Evolutionary conservation across 2,113 vertebrate species (phyloP), one percentile per base, ranked within the genome.

Genomic region (Steatornis caripensis): DNA sequence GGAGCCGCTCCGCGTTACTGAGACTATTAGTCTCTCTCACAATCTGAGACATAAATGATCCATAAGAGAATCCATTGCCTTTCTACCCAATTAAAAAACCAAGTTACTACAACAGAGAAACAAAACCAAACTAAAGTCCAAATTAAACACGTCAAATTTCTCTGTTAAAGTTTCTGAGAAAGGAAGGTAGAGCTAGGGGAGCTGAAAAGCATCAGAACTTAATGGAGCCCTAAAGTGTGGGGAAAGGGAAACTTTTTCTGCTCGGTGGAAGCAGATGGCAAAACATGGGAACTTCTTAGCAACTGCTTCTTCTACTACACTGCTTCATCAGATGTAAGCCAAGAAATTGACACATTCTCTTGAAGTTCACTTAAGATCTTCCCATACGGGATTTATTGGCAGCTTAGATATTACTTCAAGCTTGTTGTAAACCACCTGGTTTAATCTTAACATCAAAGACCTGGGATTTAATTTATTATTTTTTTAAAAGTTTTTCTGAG

Each of bases 361-460:
- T 72, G 65, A 93, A 95, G 77, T 68, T 95, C 84, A 71, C 66
- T 69, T 78, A 84, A 94, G 89, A 94, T 69, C 84, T 89, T 87
- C 75, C 91, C 91, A 89, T 82, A 27, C 3, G 5, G 87, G 84
- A 89, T 91, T 91, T 94, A 91, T 75, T 89, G 84, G 87, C 94
- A 95, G 94, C 77, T 85, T 82, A 53, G 74, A 64, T 83, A 91
- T 89, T 91, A 91, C 81, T 93, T 62, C 36, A 12, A 87, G 81
- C 48, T 69, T 69, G 39, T 85, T 96, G 84, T 79, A 91, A 96
- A 93, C 77, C 94, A 93, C 84, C 91, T 96, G 91, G 53, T 84
- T 87, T 87, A 82, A 91, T 95, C 84, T 93, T 68, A 61, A 87
- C 66, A 83, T 95, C 77, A 87, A 78, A 87, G 74, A 87, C 45